Percentiles rank a stretch among this genome's conserved stretches.
Evolutionary conservation across 2,797 vertebrate species (phyloP).

Genomic region (Megalops cyprinoides): DNA sequence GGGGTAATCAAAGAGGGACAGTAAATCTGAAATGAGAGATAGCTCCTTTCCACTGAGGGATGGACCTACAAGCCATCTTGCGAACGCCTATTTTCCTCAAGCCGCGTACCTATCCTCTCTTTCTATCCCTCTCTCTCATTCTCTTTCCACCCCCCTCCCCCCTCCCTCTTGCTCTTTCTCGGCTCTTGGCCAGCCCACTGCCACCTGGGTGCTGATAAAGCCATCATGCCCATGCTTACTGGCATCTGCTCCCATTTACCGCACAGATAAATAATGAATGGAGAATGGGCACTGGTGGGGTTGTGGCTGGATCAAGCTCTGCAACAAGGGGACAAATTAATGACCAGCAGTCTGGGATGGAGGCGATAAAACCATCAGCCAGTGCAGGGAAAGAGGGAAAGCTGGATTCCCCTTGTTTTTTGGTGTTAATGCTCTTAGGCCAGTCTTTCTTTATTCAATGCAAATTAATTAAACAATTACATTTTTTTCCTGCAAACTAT

Average conservation of each 20-base stretch:
- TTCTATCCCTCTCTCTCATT: constrained; percentile 20
- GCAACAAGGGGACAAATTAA: constrained; percentile 51
- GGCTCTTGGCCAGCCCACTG: constrained; percentile 53
- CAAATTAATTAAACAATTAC: constrained; percentile 67
- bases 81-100: constrained; percentile 16
- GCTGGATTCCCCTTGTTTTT: constrained; percentile 44
- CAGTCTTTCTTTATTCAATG: constrained; percentile 60
- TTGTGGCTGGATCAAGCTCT: constrained; percentile 47
- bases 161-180: constrained; percentile 30
- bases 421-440: constrained; percentile 60
- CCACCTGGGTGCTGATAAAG: constrained; percentile 65
- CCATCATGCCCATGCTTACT: constrained; percentile 53
- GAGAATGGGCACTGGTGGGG: constrained; percentile 48
- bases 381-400: constrained; percentile 32
- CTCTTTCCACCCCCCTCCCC: constrained; percentile 32
- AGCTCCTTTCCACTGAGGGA: constrained; percentile 6
- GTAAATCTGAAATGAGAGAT: constrained; percentile 15
- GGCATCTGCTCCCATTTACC: constrained; percentile 63
- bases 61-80: constrained; percentile 22
- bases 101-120: constrained; percentile 17
- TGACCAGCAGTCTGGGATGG: constrained; percentile 64
- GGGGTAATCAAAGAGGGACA: constrained; percentile 5
- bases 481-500: constrained; percentile 38
- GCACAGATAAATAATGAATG: constrained; percentile 65
- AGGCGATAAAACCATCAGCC: constrained; percentile 65